Evolutionary conservation across 2,797 vertebrate genomes (phyloP).

Genomic region (Margarornis squamiger): DNA sequence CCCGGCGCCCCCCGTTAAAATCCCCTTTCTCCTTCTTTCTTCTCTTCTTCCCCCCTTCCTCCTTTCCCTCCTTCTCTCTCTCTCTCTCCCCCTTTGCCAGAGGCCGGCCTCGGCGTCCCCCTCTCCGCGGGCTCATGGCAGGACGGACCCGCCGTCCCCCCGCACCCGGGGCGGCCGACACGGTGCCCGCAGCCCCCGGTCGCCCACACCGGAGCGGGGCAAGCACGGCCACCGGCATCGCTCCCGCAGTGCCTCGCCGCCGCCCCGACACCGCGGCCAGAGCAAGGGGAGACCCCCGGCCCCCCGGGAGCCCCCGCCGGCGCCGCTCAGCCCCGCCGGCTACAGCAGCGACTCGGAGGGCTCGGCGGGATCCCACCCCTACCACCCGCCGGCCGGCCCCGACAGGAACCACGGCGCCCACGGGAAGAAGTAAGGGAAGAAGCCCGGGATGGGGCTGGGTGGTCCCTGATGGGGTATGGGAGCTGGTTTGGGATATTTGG

Average conservation of each 20-base stretch:
- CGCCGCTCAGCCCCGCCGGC: slow-evolving; percentile 80
- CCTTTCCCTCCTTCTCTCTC: slow-evolving; percentile 22
- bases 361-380: slow-evolving; percentile 68
- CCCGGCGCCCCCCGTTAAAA: slow-evolving; percentile 76
- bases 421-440: slow-evolving; percentile 85
- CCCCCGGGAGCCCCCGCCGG: slow-evolving; percentile 73
- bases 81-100: slow-evolving; percentile 79
- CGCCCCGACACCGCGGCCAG: slow-evolving; percentile 78
- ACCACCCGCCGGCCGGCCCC: slow-evolving; percentile 61
- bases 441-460: background rate
- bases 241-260: slow-evolving; percentile 74
- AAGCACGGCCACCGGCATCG: slow-evolving; percentile 68
- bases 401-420: slow-evolving; percentile 81
- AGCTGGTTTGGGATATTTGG: background rate
- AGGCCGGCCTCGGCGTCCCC: slow-evolving; percentile 81
- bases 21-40: slow-evolving; percentile 67
- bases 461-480: fast-evolving
- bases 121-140: slow-evolving; percentile 77
- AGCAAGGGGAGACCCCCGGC: slow-evolving; percentile 69
- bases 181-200: slow-evolving; percentile 78
- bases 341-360: slow-evolving; percentile 89
- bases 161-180: slow-evolving; percentile 74
- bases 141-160: slow-evolving; percentile 73
- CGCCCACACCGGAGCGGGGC: slow-evolving; percentile 67
- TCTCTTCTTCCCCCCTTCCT: slow-evolving; percentile 41